phyloP scores from a whole-genome alignment of 1,140 invertebrate genomes.

The Eumaeus atala region DNA sequence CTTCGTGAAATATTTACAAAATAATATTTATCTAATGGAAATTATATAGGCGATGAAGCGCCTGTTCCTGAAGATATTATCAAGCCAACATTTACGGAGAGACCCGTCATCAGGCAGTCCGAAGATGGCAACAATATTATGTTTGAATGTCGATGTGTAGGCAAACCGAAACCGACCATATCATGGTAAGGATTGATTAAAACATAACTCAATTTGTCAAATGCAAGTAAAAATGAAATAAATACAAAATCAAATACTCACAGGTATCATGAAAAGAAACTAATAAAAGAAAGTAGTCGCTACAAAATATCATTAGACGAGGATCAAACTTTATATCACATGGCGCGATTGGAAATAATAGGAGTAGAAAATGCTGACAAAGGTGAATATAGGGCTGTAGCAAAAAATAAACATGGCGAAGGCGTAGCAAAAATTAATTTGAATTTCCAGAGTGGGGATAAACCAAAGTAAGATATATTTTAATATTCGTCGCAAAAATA shows the following conservation, averaged over 20 bases:
- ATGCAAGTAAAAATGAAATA: neutral
- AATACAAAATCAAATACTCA: conserved; percentile 28
- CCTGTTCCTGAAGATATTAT: conserved; percentile 91
- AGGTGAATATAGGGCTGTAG: conserved; percentile 94
- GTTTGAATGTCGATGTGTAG: conserved; percentile 96
- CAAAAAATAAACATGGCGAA: conserved; percentile 93
- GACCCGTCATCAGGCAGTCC: conserved; percentile 95
- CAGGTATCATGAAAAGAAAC: conserved; percentile 90
- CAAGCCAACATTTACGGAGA: conserved; percentile 96
- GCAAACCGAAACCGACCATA: conserved; percentile 93
- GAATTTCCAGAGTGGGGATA: conserved; percentile 93
- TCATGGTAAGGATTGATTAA: conserved; percentile 84
- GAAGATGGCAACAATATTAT: conserved; percentile 94
- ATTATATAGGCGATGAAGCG: conserved; percentile 89
- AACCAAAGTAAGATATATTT: conserved; percentile 83
- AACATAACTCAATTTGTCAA: conserved; percentile 11
- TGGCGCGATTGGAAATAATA: conserved; percentile 88
- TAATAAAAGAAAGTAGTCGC: conserved; percentile 84
- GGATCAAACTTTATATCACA: conserved; percentile 92
- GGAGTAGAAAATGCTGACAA: conserved; percentile 89
- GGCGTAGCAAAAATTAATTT: conserved; percentile 95
- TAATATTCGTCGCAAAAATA: conserved; percentile 14
- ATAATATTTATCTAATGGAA: conserved; percentile 23
- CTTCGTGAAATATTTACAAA: conserved; percentile 28
- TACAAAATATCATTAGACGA: conserved; percentile 86